A percentile compares a stretch with the other conserved stretches of the same genome.
phyloP scores from a whole-genome alignment of 2,113 vertebrate genomes.

The Daboia siamensis region DNA sequence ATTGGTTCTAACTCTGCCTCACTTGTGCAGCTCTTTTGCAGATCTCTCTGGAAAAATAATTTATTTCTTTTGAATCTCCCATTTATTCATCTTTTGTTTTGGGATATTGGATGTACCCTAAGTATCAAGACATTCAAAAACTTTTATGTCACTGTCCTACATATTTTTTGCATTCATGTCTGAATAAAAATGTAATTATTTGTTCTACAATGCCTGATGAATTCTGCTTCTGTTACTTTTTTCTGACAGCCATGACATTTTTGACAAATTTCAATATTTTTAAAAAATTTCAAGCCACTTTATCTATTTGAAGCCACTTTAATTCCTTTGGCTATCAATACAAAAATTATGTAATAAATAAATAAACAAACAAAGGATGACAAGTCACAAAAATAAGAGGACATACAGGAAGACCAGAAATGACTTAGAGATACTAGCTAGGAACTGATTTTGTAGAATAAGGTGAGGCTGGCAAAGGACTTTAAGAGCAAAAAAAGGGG shows the following conservation, averaged over 20 bases:
- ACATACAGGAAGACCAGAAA: background rate
- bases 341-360: background rate
- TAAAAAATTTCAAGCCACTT: background rate
- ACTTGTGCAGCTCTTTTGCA: background rate
- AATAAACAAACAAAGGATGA: background rate
- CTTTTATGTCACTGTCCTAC: background rate
- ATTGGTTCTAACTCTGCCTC: background rate
- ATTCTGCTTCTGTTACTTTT: conserved; percentile 16
- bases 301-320: background rate
- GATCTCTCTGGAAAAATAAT: background rate
- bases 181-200: background rate
- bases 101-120: background rate
- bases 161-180: background rate
- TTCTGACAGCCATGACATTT: background rate
- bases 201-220: background rate
- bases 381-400: background rate
- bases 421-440: background rate
- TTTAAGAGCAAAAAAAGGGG: background rate
- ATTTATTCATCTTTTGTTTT: background rate
- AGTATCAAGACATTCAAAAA: background rate
- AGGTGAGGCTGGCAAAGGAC: background rate
- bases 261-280: background rate
- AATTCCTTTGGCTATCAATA: background rate
- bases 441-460: background rate
- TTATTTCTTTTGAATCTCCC: background rate